Evolutionary conservation across 2,113 vertebrate species (phyloP).

Genomic region (Microtus richardsoni): DNA sequence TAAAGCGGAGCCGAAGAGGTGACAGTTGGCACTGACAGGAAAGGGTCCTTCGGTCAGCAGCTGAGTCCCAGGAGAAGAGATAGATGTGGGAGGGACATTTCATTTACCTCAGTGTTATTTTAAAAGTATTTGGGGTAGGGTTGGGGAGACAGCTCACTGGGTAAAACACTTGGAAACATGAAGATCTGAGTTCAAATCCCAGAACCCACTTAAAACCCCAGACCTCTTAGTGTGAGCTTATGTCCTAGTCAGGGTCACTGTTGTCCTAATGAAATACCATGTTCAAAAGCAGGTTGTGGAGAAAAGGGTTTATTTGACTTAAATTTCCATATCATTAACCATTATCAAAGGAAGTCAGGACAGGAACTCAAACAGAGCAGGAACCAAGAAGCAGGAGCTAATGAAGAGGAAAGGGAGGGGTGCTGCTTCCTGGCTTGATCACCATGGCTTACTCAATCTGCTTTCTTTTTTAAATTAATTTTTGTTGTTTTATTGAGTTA

Average conservation of each 20-base stretch:
- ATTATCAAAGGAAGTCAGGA: background rate
- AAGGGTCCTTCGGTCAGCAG: fast-evolving
- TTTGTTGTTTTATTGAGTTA: too few species aligned
- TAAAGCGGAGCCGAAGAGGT: background rate
- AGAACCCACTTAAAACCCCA: background rate
- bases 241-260: background rate
- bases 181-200: background rate
- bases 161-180: background rate
- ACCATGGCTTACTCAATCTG: background rate
- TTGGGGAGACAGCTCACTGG: too few species aligned
- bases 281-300: background rate
- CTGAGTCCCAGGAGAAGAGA: too few species aligned
- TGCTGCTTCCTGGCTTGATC: background rate
- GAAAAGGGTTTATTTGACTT: background rate
- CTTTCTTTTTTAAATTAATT: background rate
- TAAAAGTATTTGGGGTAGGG: background rate
- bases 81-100: fast-evolving
- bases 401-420: background rate
- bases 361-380: background rate
- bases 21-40: fast-evolving
- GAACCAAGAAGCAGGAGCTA: background rate
- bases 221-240: background rate
- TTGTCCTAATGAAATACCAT: background rate
- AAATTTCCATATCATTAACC: background rate
- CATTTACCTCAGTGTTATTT: background rate